phyloP scores from a whole-genome alignment of 2,113 vertebrate genomes.

The Hypanus sabinus region DNA sequence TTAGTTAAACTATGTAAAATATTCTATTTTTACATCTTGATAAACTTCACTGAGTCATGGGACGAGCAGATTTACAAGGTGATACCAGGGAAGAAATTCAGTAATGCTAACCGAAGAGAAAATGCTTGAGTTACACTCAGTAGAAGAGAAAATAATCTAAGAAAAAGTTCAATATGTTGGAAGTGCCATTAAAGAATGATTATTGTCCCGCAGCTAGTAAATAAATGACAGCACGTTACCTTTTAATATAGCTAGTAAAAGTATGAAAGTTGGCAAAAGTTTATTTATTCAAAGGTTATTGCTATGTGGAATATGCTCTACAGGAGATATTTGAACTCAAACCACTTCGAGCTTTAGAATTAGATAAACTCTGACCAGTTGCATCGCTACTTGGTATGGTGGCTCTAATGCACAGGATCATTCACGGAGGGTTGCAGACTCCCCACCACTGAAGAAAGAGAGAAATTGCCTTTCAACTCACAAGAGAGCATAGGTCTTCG shows the following conservation, averaged over 20 bases:
- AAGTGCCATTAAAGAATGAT: not conserved
- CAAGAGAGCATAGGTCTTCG: too few relatives aligned
- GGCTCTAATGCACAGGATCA: too few relatives aligned
- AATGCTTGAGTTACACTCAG: not conserved
- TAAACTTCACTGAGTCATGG: not conserved
- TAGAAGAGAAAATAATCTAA: not conserved
- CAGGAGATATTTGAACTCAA: not conserved
- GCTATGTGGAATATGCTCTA: not conserved
- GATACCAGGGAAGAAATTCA: not conserved
- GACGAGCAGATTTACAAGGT: not conserved
- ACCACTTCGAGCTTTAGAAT: not conserved
- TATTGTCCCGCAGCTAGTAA: not conserved
- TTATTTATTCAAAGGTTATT: not conserved
- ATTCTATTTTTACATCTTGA: constrained; percentile 6
- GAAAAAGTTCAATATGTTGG: not conserved
- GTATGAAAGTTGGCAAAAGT: not conserved
- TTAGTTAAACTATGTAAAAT: not conserved
- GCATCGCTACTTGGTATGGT: too few relatives aligned
- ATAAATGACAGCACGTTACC: not conserved
- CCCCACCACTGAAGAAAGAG: too few relatives aligned
- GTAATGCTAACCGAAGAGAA: not conserved
- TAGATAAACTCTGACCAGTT: not conserved
- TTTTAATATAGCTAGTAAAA: not conserved
- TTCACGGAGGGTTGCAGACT: too few relatives aligned
- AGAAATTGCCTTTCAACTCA: too few relatives aligned